Evolutionary conservation across 2,888 invertebrate genomes (phyloP), one percentile per base, ranked within the genome.

Genomic region (Leptarthrus brevirostris): DNA sequence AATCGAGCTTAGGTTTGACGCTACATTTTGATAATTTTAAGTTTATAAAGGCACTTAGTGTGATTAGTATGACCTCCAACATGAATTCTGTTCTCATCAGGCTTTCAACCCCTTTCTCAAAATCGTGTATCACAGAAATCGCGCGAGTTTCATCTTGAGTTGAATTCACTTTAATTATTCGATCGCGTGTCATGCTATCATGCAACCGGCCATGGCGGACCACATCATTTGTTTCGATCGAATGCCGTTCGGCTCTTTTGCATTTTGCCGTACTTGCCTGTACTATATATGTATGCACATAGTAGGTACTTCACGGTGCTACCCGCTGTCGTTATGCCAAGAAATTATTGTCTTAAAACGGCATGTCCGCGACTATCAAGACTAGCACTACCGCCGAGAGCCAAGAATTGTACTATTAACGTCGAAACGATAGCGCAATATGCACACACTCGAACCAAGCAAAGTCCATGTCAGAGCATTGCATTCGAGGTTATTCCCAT

Each of bases 191-290:
- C 69, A 16, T n/a, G 52, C 52, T 52, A 34, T 30, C 69, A 20
- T 52, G 69, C 69, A 52, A 52, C 40, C 52, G 69, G 30, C 69
- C 69, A 69, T 69, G 69, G 69, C 69, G 52, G 52, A 69, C 69
- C 52, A 69, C 69, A 52, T 20, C 69, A 52, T 20, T 26, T 18
- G 18, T 24, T 30, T 52, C 69, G 52, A 30, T 52, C 52, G 64
- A 66, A 66, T 66, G 58, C 64, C 64, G 64, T 66, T 66, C 64
- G 47, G 64, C 64, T 66, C 47, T 66, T 66, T 69, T 69, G 69
- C 69, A 69, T 69, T 69, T 52, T 30, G 52, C 69, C 64, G 4
- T 22, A 20, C 8, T 12, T 52, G 52, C 3, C 8, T 22, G 6
- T 22, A 47, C 66, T 24, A 36, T 12, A n/a, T n/a, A 24, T n/a